Evolutionary conservation across 1,140 invertebrate species (phyloP).

Genomic region (Meloidogyne floridensis): DNA sequence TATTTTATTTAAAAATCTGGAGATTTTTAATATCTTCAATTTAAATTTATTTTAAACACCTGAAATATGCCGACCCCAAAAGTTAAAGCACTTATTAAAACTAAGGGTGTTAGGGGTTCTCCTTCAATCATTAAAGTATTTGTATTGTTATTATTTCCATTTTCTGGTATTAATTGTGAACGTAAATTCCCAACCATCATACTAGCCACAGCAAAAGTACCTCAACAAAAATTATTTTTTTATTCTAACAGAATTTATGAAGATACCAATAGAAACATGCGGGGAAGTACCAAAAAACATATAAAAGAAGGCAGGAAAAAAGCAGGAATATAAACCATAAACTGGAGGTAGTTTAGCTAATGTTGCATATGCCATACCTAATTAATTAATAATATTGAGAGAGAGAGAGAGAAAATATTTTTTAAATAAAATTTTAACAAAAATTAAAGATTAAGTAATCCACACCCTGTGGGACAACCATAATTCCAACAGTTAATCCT

Average conservation of each 20-base stretch:
- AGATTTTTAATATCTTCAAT: not conserved
- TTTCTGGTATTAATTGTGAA: conserved; percentile 33
- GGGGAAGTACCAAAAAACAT: conserved; percentile 68
- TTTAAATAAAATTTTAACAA: conserved; percentile 9
- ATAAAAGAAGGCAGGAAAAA: conserved; percentile 68
- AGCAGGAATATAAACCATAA: conserved; percentile 68
- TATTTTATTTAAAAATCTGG: too few relatives aligned
- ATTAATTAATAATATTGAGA: too few relatives aligned
- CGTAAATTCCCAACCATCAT: conserved; percentile 63
- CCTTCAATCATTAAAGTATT: conserved; percentile 29
- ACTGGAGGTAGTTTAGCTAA: conserved; percentile 67
- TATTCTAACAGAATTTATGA: not conserved
- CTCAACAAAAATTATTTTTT: conserved; percentile 34
- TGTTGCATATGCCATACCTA: conserved; percentile 68
- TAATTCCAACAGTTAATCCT: conserved; percentile 67
- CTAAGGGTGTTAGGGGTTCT: conserved; percentile 49
- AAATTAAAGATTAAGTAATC: not conserved
- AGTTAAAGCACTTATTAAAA: conserved; percentile 60
- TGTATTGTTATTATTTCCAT: not conserved
- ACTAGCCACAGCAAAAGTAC: conserved; percentile 61
- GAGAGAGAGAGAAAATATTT: too few relatives aligned
- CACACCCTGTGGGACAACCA: conserved; percentile 67
- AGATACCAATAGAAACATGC: conserved; percentile 68
- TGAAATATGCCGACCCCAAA: conserved; percentile 58
- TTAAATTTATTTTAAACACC: conserved; percentile 24